Evolutionary conservation across 2,797 vertebrate species (phyloP).

Genomic region (Crax fasciolata): DNA sequence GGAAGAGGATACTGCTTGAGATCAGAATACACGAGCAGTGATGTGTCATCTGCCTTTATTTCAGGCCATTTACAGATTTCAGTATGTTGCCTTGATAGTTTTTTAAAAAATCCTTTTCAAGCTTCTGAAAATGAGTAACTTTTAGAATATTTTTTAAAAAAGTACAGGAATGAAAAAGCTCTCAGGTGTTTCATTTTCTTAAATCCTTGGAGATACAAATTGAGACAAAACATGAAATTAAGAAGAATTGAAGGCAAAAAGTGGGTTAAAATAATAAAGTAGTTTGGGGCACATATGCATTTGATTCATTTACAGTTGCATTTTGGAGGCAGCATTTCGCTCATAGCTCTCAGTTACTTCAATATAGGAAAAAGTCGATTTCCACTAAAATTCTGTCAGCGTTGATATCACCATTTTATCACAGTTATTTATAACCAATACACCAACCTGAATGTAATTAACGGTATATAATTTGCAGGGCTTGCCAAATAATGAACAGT

Average conservation of each 20-base stretch:
- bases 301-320: slow-evolving; percentile 36
- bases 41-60: neutral
- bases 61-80: neutral
- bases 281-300: neutral
- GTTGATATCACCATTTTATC: slow-evolving; percentile 57
- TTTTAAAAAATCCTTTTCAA: neutral
- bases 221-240: neutral
- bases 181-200: neutral
- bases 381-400: slow-evolving; percentile 64
- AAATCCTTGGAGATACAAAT: neutral
- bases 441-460: slow-evolving; percentile 72
- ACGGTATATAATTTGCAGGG: slow-evolving; percentile 53
- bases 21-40: neutral
- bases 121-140: neutral
- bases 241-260: slow-evolving; percentile 1
- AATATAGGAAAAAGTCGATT: slow-evolving; percentile 58
- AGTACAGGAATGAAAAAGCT: neutral
- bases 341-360: slow-evolving; percentile 51
- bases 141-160: neutral
- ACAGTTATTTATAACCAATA: slow-evolving; percentile 67
- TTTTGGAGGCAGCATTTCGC: slow-evolving; percentile 45
- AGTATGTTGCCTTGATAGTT: neutral
- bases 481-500: slow-evolving; percentile 65
- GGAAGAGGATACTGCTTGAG: neutral
- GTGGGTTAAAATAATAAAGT: slow-evolving; percentile 17